Evolutionary conservation across 2,888 invertebrate species (phyloP).

Genomic region (Tenthredo scrophulariae): DNA sequence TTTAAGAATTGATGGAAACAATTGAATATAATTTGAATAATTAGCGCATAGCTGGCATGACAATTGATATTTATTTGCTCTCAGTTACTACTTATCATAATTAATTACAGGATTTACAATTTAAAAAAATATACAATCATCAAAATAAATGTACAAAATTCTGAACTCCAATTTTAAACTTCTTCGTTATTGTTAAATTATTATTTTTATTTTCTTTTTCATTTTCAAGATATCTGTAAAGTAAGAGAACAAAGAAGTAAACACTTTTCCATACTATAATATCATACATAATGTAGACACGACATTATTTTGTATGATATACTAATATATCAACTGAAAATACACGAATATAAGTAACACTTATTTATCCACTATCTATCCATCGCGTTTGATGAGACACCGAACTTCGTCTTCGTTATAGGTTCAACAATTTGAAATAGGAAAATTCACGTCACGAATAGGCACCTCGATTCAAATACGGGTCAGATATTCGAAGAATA

Average conservation of each 20-base stretch:
- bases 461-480: no score
- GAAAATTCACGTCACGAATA: not conserved
- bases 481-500: not conserved
- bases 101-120: conserved; percentile 51
- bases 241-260: not conserved
- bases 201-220: not conserved
- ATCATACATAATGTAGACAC: not conserved
- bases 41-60: not conserved
- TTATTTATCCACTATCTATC: not conserved
- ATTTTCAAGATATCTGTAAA: not conserved
- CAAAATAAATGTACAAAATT: conserved; percentile 50
- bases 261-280: not conserved
- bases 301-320: not conserved
- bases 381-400: not conserved
- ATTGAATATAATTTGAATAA: not conserved
- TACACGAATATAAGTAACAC: not conserved
- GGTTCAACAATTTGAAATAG: not conserved
- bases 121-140: conserved; percentile 45
- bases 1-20: not conserved
- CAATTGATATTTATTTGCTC: conserved; percentile 19
- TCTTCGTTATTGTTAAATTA: not conserved
- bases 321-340: not conserved
- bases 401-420: not conserved
- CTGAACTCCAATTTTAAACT: conserved; percentile 13
- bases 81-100: conserved; percentile 39